Evolutionary conservation across 2,797 vertebrate species (phyloP).

Genomic region (Takifugu ocellatus): DNA sequence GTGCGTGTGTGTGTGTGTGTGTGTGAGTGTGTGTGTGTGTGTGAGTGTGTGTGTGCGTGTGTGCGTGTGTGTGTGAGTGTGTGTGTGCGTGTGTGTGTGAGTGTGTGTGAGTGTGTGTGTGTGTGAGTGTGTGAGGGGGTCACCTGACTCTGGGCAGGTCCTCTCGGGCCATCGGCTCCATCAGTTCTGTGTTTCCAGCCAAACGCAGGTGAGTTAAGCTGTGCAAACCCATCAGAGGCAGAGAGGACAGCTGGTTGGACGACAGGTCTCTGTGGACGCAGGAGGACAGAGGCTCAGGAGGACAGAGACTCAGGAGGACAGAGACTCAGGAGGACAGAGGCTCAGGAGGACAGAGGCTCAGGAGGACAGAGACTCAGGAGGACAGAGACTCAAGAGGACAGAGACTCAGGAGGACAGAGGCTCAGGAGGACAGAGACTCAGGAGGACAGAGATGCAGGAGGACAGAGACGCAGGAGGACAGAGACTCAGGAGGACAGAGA

Average conservation of each 20-base stretch:
- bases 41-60: background rate
- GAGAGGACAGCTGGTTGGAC: constrained; percentile 86
- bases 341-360: too few species aligned
- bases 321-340: too few species aligned
- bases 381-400: too few species aligned
- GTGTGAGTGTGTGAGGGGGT: constrained; percentile 10
- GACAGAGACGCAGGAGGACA: too few species aligned
- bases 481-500: too few species aligned
- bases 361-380: too few species aligned
- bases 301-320: too few species aligned
- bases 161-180: constrained; percentile 83
- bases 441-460: too few species aligned
- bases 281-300: too few species aligned
- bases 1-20: background rate
- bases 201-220: constrained; percentile 91
- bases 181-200: constrained; percentile 87
- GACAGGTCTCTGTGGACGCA: constrained; percentile 84
- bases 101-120: background rate
- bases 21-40: background rate
- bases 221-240: constrained; percentile 86
- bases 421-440: too few species aligned
- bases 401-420: too few species aligned
- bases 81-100: too few species aligned
- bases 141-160: constrained; percentile 83
- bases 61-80: background rate